Base-by-base conservation (phyloP, 2,113 vertebrate species). In the Ceyx cyanopectus region DNA sequence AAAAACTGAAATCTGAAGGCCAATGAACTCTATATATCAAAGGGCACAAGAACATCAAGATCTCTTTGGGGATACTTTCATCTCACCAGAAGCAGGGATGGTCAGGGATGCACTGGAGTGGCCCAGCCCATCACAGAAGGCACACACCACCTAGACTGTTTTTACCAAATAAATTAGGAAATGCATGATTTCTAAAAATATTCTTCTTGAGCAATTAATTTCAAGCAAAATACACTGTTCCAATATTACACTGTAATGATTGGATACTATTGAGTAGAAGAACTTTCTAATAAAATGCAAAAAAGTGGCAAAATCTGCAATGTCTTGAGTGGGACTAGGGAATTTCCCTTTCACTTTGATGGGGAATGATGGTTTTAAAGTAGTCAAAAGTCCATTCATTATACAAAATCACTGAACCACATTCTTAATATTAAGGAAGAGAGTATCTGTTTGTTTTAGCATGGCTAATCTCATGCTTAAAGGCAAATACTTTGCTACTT, bases 141-240 rank as follows among this genome's bases (percentile, higher is more conserved):
- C 81, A 88, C 68, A 2, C 26, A 22, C 8, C 32, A 7, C 73
- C 63, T 48, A 50, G 34, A 69, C 66, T 46, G 79, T 94, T 91
- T 95, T 90, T 81, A 45, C 62, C 32, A 94, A 84, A 87, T 81
- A 87, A 82, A 92, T 75, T 87, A 80, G 45, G 60, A 85, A 73
- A 51, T 37, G 22, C 65, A 83, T 83, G 76, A 92, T 82, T 96
- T 94, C 69, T 85, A 79, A 95, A 89, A 92, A 94, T 84, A 96
- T 93, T 95, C 85, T 91, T 96, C 50, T 41, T 94, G 76, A 70
- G 62, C 60, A 92, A 93, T 87, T 94, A 96, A 91, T 96, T 95
- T 87, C 95, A 91, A 92, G 69, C 76, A 62, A 84, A 89, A 81
- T 53, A 10, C 9, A 34, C 21, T 8, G 7, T 43, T 93, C 24